These are phyloP conservation scores for Lasioglossum villosulum DNA, from an alignment of 2,888 invertebrate genomes.

Conservation along the genomic window DNA sequence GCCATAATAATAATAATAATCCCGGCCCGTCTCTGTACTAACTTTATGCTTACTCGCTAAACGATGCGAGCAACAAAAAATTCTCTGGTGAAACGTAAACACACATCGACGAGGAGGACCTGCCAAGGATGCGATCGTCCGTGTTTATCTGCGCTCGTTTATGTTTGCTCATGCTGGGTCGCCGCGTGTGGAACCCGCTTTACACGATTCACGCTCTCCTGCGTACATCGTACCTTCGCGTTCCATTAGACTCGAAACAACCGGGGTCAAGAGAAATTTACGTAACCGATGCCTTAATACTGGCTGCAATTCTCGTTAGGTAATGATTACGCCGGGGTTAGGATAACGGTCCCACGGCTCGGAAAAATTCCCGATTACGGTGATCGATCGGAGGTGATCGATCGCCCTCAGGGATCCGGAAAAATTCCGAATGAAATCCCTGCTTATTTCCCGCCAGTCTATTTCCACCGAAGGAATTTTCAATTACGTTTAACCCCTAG, in stretches of 20 bases:
- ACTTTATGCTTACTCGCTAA: background rate
- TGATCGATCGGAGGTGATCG: background rate
- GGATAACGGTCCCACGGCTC: constrained; percentile 19
- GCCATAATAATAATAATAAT: background rate
- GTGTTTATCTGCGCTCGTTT: background rate
- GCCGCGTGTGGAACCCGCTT: background rate
- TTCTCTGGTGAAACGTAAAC: background rate
- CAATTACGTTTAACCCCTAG: background rate
- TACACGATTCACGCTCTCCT: background rate
- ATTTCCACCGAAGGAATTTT: background rate
- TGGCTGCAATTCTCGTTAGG: constrained; percentile 15
- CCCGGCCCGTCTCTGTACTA: background rate
- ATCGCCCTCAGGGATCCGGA: background rate
- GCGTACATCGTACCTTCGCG: constrained; percentile 1
- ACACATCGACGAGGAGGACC: background rate
- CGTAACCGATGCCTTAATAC: constrained; percentile 7
- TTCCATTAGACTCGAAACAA: constrained; percentile 26
- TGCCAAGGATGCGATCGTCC: background rate
- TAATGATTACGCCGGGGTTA: constrained; percentile 9
- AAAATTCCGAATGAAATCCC: background rate
- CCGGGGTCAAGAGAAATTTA: constrained; percentile 14
- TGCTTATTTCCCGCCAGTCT: background rate
- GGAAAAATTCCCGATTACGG: background rate
- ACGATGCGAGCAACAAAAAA: background rate
- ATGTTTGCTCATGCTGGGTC: background rate